Percentiles rank a stretch among this genome's conserved stretches.
phyloP scores from a whole-genome alignment of 2,113 vertebrate species.

The cattle (Bos taurus) region DNA sequence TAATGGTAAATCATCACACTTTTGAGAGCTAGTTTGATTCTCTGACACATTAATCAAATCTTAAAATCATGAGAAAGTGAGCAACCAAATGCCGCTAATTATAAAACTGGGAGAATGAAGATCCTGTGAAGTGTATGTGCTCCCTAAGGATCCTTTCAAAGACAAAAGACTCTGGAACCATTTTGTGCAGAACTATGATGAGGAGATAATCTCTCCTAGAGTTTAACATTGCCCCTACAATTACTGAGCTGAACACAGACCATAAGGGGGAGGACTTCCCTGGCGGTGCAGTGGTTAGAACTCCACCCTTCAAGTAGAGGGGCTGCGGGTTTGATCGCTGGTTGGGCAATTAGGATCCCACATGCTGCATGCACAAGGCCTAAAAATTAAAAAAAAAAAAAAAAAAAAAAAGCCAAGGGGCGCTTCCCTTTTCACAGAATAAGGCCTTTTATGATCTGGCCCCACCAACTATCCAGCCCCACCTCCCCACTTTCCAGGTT shows the following conservation, averaged over 20 bases:
- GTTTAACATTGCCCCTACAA: background rate
- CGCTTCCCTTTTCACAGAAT: background rate
- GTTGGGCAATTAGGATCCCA: background rate
- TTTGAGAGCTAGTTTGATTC: background rate
- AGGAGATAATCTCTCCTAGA: background rate
- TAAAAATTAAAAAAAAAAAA: background rate
- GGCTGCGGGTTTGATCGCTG: background rate
- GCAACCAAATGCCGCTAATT: background rate
- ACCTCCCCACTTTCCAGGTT: background rate
- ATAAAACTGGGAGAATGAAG: background rate
- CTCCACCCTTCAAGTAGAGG: background rate
- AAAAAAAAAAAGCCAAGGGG: background rate
- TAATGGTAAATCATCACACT: background rate
- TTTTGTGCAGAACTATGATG: background rate
- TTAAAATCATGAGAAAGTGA: background rate
- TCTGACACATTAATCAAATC: background rate
- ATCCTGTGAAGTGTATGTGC: background rate
- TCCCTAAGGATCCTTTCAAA: background rate
- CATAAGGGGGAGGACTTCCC: background rate
- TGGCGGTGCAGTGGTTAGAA: background rate
- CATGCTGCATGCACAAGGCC: background rate
- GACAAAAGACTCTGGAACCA: background rate
- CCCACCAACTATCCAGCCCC: background rate
- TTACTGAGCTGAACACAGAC: background rate
- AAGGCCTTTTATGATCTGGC: background rate